Conservation (phyloP, 2,113 vertebrate species). For the Aplodontia rufa region DNA sequence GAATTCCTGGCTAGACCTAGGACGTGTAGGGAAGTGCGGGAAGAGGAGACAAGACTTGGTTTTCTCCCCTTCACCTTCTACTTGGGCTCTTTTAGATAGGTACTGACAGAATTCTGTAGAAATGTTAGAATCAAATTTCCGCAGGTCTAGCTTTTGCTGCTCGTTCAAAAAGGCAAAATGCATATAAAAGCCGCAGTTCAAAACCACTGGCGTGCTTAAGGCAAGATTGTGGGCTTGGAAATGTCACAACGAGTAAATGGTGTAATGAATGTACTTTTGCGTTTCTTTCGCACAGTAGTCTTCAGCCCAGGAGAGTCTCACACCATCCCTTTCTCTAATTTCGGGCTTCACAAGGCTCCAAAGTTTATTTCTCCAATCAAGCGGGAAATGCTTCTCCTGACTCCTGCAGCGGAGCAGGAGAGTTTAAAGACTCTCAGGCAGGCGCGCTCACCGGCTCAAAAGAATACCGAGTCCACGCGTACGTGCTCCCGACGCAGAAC, state of each 20-base stretch:
- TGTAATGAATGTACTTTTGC: background rate
- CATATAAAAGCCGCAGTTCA: constrained; percentile 9
- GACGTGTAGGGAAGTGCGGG: background rate
- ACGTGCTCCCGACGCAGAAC: background rate
- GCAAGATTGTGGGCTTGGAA: background rate
- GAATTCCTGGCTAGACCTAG: background rate
- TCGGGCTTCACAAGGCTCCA: background rate
- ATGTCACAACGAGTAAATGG: constrained; percentile 33
- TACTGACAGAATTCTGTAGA: background rate
- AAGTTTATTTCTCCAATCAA: background rate
- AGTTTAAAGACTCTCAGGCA: background rate
- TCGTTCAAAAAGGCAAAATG: constrained; percentile 18
- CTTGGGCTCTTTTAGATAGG: background rate
- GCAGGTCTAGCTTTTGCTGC: background rate
- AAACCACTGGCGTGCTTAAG: constrained; percentile 50
- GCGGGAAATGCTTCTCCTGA: background rate
- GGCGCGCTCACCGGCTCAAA: background rate
- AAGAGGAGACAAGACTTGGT: background rate
- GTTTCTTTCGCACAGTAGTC: background rate
- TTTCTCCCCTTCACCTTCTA: background rate
- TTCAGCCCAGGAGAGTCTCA: background rate
- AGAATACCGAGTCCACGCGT: background rate
- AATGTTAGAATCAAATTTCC: constrained; percentile 53
- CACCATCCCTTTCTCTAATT: background rate
- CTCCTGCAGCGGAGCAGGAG: accelerated